A percentile compares a stretch with the other conserved stretches of the same genome.
These are phyloP conservation scores for Troglohyphantes excavatus DNA, from an alignment of 2,888 invertebrate genomes.

Conservation along the genomic window DNA sequence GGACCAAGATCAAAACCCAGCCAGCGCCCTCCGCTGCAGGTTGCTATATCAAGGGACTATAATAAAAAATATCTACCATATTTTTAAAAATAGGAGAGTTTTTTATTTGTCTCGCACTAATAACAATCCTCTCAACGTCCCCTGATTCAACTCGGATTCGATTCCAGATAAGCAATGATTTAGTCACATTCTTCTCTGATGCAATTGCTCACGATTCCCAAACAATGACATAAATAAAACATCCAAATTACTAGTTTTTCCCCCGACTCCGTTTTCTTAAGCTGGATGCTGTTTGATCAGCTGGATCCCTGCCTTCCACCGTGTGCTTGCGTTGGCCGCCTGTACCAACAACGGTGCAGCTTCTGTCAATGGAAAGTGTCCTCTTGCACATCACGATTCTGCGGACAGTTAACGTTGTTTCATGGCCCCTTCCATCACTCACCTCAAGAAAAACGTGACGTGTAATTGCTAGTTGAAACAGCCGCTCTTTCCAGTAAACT, in stretches of 20 bases:
- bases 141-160: no score
- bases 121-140: no score
- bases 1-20: no score
- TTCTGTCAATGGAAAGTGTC: background rate
- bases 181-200: background rate
- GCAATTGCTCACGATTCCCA: background rate
- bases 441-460: background rate
- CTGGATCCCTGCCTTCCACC: background rate
- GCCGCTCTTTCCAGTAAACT: no score
- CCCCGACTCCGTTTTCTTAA: background rate
- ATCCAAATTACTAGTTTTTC: background rate
- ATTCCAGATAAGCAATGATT: background rate
- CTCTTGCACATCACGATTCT: background rate
- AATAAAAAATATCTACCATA: no score
- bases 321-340: background rate
- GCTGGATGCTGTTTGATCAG: background rate
- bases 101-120: no score
- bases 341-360: background rate
- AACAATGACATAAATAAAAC: background rate
- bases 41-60: no score
- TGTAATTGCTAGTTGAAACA: no score
- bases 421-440: no score
- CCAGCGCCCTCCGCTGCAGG: no score
- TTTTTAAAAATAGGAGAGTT: no score
- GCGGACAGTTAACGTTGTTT: conserved; percentile 19